These are phyloP conservation scores for Semnopithecus entellus DNA, from an alignment of 2,113 vertebrate species.

Conservation along the genomic window DNA sequence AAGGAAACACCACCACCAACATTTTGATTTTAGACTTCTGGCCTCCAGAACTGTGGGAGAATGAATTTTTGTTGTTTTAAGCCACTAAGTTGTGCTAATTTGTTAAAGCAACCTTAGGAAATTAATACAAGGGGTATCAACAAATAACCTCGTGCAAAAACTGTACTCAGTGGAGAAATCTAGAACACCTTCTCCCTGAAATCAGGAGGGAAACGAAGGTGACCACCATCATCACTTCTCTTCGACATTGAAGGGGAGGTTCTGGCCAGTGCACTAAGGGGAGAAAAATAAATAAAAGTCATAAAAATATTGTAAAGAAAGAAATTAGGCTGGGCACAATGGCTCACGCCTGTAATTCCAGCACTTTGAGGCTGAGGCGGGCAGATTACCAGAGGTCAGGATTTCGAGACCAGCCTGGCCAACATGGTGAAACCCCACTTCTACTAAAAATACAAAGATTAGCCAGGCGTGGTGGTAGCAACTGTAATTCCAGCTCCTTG, in stretches of 20 bases:
- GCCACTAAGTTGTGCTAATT: neutral
- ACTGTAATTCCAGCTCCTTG: neutral
- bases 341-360: too few species aligned
- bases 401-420: too few species aligned
- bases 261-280: neutral
- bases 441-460: too few species aligned
- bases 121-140: neutral
- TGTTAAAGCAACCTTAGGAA: neutral
- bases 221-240: neutral
- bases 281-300: neutral
- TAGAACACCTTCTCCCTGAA: neutral
- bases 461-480: too few species aligned
- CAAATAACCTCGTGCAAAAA: neutral
- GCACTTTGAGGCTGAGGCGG: too few species aligned
- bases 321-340: neutral
- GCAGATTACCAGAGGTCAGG: too few species aligned
- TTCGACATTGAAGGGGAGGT: neutral
- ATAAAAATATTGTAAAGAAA: neutral
- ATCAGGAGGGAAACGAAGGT: neutral
- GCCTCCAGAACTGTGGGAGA: neutral
- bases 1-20: neutral
- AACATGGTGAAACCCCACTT: too few species aligned
- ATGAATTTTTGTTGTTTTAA: neutral
- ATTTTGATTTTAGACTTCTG: neutral
- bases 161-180: neutral